Evolutionary conservation across 2,113 vertebrate genomes (phyloP).

Genomic region (Aix galericulata): DNA sequence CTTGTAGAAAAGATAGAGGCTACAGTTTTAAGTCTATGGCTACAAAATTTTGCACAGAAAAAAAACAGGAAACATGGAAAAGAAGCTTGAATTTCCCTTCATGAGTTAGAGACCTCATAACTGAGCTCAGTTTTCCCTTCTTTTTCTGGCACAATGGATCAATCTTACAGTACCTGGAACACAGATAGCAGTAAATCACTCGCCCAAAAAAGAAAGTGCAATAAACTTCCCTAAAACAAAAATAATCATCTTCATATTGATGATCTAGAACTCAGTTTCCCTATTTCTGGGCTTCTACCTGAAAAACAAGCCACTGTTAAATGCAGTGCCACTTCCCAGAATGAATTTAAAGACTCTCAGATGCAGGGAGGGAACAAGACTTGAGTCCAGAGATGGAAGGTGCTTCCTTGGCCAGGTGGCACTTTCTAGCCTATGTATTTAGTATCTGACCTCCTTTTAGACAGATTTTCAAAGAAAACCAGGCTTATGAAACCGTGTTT

Average conservation of each 20-base stretch:
- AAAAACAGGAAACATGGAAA: not conserved
- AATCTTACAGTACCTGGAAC: not conserved
- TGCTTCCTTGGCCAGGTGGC: not conserved
- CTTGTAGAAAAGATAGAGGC: not conserved
- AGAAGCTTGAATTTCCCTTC: not conserved
- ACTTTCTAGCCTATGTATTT: not conserved
- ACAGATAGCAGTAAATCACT: not conserved
- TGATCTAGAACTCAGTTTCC: not conserved
- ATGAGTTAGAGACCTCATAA: not conserved
- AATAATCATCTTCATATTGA: not conserved
- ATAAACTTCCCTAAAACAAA: not conserved
- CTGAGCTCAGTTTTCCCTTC: not conserved
- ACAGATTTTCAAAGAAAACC: not conserved
- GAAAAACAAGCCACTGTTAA: not conserved
- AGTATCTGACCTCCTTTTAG: not conserved
- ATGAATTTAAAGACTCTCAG: not conserved
- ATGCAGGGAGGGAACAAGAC: not conserved
- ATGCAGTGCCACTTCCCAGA: not conserved
- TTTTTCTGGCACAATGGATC: not conserved
- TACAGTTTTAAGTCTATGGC: not conserved
- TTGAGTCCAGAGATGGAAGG: not conserved
- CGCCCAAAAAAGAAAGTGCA: not conserved
- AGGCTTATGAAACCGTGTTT: not conserved
- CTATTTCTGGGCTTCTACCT: fast-evolving
- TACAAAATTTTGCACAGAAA: not conserved